Evolutionary conservation across 2,113 vertebrate species (phyloP), one percentile per base, ranked within the genome.

Genomic region (Alaudala cheleensis): DNA sequence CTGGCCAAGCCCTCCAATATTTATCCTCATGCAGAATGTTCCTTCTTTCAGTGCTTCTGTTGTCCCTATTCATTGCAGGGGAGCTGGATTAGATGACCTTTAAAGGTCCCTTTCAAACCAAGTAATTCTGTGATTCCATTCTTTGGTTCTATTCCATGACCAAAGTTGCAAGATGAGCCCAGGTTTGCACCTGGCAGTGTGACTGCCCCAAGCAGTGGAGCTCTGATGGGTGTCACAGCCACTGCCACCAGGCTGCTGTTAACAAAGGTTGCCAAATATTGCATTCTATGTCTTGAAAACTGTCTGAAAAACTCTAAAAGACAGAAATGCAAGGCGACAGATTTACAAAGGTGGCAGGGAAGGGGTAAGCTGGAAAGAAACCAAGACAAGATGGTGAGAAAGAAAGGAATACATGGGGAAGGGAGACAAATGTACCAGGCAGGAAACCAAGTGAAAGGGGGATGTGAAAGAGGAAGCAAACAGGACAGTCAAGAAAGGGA

Each of bases 401-500:
- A 45, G n/a, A 92, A 95, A 93, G 45, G 74, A 87, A 77, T 65
- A 77, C 0, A 4, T 21, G 24, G 34, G 37, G 50, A 90, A 73
- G 31, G 34, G 33, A 91, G 67, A 94, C 34, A 80, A 90, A 93
- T 39, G 74, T 44, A 79, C 24, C 1, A 7, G 44, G 56, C 85
- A 83, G 85, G 87, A 95, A 92, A 85, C 26, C 34, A 80, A 91
- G 56, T 33, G 54, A 90, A 80, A 47, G 81, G 39, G 90, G 29
- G 70, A 93, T 54, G 66, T 87, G 84, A 83, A 90, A 61, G 67
- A 83, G 7, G 71, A 88, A 86, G 54, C 74, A 66, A 85, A 82
- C 81, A 77, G 39, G 44, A 88, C 81, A 85, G 90, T 58, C 67
- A 78, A 83, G 60, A 86, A 96, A 77, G 74, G 64, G 60, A 88